Evolutionary conservation across 53 echinoderm and acorn worm species (phyloP).

Genomic region (Actinopyga echinites): DNA sequence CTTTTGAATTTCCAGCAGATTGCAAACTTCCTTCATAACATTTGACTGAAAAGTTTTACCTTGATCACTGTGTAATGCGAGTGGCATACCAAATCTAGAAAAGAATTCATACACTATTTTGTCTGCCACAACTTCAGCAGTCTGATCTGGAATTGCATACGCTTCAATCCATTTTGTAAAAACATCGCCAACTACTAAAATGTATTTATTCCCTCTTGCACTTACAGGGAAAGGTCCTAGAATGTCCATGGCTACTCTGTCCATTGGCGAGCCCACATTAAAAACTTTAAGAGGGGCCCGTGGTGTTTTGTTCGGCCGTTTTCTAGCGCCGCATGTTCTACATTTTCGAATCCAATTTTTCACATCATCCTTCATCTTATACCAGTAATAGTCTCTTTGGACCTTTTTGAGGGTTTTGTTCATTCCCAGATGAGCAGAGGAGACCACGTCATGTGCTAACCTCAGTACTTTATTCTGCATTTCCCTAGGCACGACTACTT

Average conservation of each 20-base stretch:
- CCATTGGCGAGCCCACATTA: slow-evolving; percentile 64
- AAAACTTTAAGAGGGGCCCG: slow-evolving; percentile 53
- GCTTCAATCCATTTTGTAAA: slow-evolving; percentile 75
- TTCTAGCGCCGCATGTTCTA: slow-evolving; percentile 61
- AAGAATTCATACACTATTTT: slow-evolving; percentile 61
- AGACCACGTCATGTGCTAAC: slow-evolving; percentile 38
- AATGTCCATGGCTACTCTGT: slow-evolving; percentile 66
- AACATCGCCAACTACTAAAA: slow-evolving; percentile 55
- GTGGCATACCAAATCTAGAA: slow-evolving; percentile 53
- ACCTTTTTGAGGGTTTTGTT: slow-evolving; percentile 59
- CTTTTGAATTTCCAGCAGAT: slow-evolving; percentile 58
- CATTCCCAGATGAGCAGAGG: slow-evolving; percentile 55
- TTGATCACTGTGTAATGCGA: slow-evolving; percentile 71
- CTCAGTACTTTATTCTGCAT: slow-evolving; percentile 40
- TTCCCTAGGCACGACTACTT: slow-evolving; percentile 53
- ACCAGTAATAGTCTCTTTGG: slow-evolving; percentile 57
- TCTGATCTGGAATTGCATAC: slow-evolving; percentile 66
- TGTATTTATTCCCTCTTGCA: slow-evolving; percentile 59
- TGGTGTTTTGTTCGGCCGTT: slow-evolving; percentile 50
- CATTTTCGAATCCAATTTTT: slow-evolving; percentile 46
- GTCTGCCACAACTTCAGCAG: slow-evolving; percentile 29
- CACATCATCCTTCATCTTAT: slow-evolving; percentile 46
- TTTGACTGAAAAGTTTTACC: slow-evolving; percentile 66
- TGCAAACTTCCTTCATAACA: slow-evolving; percentile 56
- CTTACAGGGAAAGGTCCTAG: slow-evolving; percentile 63